Percentiles rank a stretch among this genome's conserved stretches.
phyloP scores from a whole-genome alignment of 1,140 invertebrate genomes.

The Epicauta chinensis region DNA sequence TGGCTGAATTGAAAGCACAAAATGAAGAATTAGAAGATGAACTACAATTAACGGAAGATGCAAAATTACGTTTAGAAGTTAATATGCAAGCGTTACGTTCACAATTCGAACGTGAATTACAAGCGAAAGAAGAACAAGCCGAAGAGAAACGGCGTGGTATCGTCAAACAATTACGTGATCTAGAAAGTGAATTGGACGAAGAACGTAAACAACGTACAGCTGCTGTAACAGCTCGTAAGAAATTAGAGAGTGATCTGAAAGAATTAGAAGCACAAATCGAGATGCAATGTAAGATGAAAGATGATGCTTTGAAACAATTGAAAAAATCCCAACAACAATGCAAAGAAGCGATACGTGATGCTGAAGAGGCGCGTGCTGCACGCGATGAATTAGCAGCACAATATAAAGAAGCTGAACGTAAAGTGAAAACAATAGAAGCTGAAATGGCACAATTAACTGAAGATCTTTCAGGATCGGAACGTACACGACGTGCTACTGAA shows the following conservation, averaged over 20 bases:
- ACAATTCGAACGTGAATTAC: conserved; percentile 89
- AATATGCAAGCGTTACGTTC: conserved; percentile 95
- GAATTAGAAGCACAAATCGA: conserved; percentile 92
- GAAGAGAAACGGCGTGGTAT: conserved; percentile 93
- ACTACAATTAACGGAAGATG: conserved; percentile 93
- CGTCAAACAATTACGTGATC: conserved; percentile 87
- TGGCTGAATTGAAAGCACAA: conserved; percentile 87
- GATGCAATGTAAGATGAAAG: conserved; percentile 94
- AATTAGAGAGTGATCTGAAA: conserved; percentile 89
- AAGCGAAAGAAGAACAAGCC: conserved; percentile 89
- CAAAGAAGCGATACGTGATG: conserved; percentile 87
- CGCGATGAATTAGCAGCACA: conserved; percentile 76
- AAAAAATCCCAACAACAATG: conserved; percentile 89
- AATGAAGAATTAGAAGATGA: conserved; percentile 99
- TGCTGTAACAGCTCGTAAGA: conserved; percentile 84
- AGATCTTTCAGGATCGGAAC: conserved; percentile 80
- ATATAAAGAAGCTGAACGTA: conserved; percentile 87
- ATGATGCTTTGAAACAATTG: conserved; percentile 92
- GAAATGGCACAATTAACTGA: conserved; percentile 86
- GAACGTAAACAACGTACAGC: conserved; percentile 89
- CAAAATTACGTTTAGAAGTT: conserved; percentile 92
- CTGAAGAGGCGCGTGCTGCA: conserved; percentile 81
- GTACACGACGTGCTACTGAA: conserved; percentile 80
- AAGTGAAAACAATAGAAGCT: conserved; percentile 83
- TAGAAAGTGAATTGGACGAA: conserved; percentile 93